Evolutionary conservation across 2,113 vertebrate species (phyloP), one percentile per base, ranked within the genome.

Genomic region (Zosterops lateralis): DNA sequence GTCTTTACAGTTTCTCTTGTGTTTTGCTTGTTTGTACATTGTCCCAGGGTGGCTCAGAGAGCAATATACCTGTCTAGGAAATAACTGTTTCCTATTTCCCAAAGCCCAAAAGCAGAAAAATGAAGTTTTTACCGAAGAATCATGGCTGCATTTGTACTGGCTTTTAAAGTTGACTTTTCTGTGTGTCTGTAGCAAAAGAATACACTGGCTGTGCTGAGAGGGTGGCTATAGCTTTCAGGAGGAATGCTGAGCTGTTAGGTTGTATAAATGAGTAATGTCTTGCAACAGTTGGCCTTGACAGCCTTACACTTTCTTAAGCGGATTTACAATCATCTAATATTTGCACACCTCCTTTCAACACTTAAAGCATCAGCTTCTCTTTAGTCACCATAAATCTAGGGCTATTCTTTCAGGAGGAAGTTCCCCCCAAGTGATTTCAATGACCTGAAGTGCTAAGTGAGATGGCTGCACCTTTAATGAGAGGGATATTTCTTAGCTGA

Each of bases 331-430:
- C 8, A 84, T 40, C 48, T 62, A 64, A 76, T 90, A 90, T 95
- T 95, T 89, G 54, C 80, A 77, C 29, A 74, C 70, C 48, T 87
- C 76, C 60, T 95, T 90, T 95, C 68, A 89, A 67, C 44, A 50
- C 40, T 89, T 66, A 21, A 56, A 87, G 47, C 56, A 74, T 70
- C 75, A 84, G 34, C 50, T 84, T 86, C 36, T 87, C 25, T 93
- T 84, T 26, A 66, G 54, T 28, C 38, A 40, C 50, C 4, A 2
- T 90, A 76, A 83, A 75, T 84, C 42, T n/a, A 10, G 32, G 36
- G 15, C n/a, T 61, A 31, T 53, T 92, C 56, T 89, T 94, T 45
- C 34, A 77, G 78, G 38, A 76, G 12, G 19, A n/a, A 45, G 40
- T 19, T 83, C 36, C 8, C 22, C 13, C 29, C 8, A 62, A 51